Conservation (phyloP, 2,888 invertebrate genomes). For the Metopia argyrocephala region DNA sequence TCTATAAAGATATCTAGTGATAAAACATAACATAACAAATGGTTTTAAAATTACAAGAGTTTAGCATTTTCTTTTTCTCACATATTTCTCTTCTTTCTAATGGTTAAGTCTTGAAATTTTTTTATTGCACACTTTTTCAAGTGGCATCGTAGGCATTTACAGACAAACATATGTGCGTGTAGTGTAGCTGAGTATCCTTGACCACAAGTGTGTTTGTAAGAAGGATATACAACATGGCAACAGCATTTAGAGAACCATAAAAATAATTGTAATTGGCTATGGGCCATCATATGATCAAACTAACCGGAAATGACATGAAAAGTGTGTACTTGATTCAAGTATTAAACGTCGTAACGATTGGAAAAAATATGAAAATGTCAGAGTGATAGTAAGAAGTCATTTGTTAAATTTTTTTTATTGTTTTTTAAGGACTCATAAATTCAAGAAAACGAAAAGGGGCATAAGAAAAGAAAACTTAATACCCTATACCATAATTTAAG, state of each 20-base stretch:
- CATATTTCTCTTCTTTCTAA: too few relatives aligned
- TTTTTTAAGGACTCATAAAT: too few relatives aligned
- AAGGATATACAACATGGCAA: background rate
- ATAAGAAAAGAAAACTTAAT: background rate
- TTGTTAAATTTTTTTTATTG: background rate
- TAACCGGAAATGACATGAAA: constrained; percentile 55
- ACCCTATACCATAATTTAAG: too few relatives aligned
- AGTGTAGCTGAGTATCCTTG: constrained; percentile 2
- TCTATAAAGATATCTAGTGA: too few relatives aligned
- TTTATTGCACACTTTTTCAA: too few relatives aligned
- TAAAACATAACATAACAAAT: too few relatives aligned
- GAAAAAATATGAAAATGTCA: constrained; percentile 10
- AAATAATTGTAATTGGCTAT: constrained; percentile 49
- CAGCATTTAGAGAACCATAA: background rate
- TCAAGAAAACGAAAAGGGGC: background rate
- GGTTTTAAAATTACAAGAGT: too few relatives aligned
- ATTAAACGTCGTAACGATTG: background rate
- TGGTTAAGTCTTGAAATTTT: too few relatives aligned
- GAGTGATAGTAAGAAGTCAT: constrained; percentile 17
- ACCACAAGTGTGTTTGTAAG: background rate
- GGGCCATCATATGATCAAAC: constrained; percentile 49
- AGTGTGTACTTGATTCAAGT: constrained; percentile 52
- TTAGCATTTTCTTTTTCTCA: too few relatives aligned
- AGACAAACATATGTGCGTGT: constrained; percentile 4
- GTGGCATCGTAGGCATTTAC: too few relatives aligned